Percentiles rank a stretch among this genome's conserved stretches.
Conservation (phyloP, 2,888 invertebrate species). For the Eupsilia transversa region DNA sequence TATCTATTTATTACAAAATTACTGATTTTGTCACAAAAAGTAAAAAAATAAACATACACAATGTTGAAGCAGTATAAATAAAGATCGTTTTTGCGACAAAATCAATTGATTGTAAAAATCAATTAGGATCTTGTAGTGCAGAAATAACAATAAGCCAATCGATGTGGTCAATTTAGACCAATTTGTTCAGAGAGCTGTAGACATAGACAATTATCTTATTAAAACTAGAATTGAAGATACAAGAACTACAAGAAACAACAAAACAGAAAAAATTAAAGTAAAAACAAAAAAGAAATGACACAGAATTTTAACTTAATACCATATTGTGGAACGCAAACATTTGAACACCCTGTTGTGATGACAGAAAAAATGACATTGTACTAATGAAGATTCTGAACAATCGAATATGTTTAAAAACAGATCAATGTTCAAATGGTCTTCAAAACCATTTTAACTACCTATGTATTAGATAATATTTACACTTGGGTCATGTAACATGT, state of each 20-base stretch:
- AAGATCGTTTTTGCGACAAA: constrained; percentile 79
- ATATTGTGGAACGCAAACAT: constrained; percentile 18
- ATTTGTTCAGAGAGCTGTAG: constrained; percentile 42
- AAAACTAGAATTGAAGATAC: constrained; percentile 38
- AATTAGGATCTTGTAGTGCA: constrained; percentile 35
- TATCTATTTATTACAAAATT: constrained; percentile 73
- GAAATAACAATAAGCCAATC: constrained; percentile 54
- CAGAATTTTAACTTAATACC: constrained; percentile 65
- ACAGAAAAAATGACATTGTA: constrained; percentile 41
- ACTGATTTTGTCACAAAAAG: constrained; percentile 79
- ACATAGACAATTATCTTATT: constrained; percentile 28
- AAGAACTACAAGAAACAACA: constrained; percentile 37
- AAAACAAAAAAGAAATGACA: not conserved
- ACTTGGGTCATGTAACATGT: not conserved
- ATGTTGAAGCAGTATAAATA: constrained; percentile 18
- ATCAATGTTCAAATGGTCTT: not conserved
- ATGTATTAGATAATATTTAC: constrained; percentile 3
- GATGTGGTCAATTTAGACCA: constrained; percentile 47
- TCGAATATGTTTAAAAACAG: constrained; percentile 19
- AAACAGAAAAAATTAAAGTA: constrained; percentile 25
- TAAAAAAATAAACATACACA: constrained; percentile 67
- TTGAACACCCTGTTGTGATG: constrained; percentile 31
- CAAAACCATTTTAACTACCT: constrained; percentile 1
- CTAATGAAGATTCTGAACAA: not conserved
- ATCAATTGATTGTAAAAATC: constrained; percentile 74